A percentile compares a stretch with the other conserved stretches of the same genome.
phyloP scores from a whole-genome alignment of 2,113 vertebrate species.

The Zosterops pallidus region DNA sequence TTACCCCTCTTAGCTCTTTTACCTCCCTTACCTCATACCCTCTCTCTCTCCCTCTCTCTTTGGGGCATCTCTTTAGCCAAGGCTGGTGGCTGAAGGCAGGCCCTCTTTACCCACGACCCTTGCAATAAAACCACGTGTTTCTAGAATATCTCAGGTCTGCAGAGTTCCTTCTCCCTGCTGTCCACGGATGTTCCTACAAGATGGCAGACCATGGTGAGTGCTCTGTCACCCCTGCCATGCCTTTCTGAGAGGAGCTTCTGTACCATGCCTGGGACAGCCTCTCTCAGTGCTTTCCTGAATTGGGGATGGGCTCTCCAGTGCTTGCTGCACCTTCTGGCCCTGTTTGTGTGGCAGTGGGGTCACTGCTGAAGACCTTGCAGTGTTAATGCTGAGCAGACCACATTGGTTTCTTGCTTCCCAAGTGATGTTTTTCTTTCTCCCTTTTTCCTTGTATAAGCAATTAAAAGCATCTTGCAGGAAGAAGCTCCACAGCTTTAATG shows the following conservation, averaged over 20 bases:
- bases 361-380: neutral
- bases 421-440: neutral
- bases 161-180: too few relatives aligned
- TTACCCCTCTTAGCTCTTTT: too few relatives aligned
- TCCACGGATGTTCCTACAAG: too few relatives aligned
- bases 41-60: too few relatives aligned
- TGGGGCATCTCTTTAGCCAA: too few relatives aligned
- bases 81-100: too few relatives aligned
- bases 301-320: neutral
- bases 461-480: neutral
- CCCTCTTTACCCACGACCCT: too few relatives aligned
- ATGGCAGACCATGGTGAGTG: constrained; percentile 56
- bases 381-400: neutral
- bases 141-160: too few relatives aligned
- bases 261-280: rapidly evolving
- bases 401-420: neutral
- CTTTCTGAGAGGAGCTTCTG: neutral
- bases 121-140: too few relatives aligned
- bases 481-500: neutral
- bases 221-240: rapidly evolving
- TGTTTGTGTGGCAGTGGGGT: too few relatives aligned
- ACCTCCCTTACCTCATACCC: too few relatives aligned
- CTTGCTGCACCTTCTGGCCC: neutral
- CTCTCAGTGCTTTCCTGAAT: neutral
- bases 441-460: neutral